Evolutionary conservation across 2,113 vertebrate species (phyloP).

Genomic region (Phodopus roborovskii): DNA sequence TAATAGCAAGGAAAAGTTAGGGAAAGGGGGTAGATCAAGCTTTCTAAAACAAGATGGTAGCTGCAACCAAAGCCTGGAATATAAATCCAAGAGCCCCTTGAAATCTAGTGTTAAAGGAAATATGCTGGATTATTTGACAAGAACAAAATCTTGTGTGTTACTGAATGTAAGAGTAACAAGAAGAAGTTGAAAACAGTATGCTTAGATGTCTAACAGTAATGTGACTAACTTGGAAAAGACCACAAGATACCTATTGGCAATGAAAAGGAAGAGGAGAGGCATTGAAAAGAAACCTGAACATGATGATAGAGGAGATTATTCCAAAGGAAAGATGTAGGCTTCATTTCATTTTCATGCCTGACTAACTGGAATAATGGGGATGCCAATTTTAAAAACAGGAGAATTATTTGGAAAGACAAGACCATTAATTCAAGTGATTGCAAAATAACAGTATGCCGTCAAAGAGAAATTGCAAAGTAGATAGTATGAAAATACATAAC

Average conservation of each 20-base stretch:
- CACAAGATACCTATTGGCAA: neutral
- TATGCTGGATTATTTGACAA: neutral
- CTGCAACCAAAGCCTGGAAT: neutral
- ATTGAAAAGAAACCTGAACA: neutral
- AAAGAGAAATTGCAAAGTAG: neutral
- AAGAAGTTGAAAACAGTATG: neutral
- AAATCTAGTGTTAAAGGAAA: neutral
- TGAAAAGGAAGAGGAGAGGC: neutral
- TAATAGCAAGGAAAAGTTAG: neutral
- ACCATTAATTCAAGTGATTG: constrained; percentile 34
- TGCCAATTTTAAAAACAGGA: constrained; percentile 6
- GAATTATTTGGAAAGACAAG: constrained; percentile 44
- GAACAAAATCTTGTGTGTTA: neutral
- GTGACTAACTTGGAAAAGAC: neutral
- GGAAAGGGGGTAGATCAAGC: neutral
- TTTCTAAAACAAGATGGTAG: neutral
- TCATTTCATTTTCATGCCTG: neutral
- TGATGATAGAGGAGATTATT: neutral
- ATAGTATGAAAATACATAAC: neutral
- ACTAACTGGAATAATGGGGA: neutral
- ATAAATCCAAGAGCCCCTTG: neutral
- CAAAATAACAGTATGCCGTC: constrained; percentile 24
- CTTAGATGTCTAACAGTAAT: neutral
- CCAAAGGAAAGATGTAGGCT: neutral
- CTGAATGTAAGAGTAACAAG: neutral